Conservation (phyloP, 2,113 vertebrate genomes). For the Eulemur rufifrons region DNA sequence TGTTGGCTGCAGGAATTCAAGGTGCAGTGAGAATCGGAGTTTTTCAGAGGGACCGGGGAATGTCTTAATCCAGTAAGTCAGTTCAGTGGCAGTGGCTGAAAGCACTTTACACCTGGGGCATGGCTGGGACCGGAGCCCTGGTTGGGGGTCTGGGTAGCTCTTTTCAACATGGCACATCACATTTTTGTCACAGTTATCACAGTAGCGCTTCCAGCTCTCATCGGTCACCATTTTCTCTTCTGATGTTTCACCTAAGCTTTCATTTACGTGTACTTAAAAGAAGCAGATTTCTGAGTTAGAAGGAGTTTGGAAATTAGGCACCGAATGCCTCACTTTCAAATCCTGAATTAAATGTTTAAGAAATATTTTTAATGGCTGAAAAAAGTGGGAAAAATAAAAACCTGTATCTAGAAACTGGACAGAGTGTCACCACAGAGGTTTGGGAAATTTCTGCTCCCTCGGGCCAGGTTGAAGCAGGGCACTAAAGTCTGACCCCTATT, state of each 20-base stretch:
- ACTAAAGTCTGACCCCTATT: background rate
- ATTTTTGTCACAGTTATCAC: conserved; percentile 51
- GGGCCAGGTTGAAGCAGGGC: background rate
- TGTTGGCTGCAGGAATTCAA: background rate
- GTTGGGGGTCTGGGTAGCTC: conserved; percentile 28
- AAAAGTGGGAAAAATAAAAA: background rate
- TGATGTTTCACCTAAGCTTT: conserved; percentile 20
- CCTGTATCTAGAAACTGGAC: background rate
- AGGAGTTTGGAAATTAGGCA: background rate
- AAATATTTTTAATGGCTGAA: conserved; percentile 26
- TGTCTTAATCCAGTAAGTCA: conserved; percentile 23
- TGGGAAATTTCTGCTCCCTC: background rate
- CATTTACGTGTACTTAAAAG: conserved; percentile 40
- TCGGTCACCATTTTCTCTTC: background rate
- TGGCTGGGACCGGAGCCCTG: background rate
- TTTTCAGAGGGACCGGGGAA: background rate
- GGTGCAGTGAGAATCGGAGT: background rate
- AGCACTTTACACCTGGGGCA: conserved; percentile 6
- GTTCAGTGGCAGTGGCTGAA: background rate
- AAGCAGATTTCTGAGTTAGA: background rate
- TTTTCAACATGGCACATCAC: conserved; percentile 52
- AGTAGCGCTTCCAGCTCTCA: background rate
- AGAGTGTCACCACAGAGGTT: background rate
- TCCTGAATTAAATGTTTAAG: conserved; percentile 13
- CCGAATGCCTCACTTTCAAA: background rate